phyloP scores from a whole-genome alignment of 2,113 vertebrate genomes.

The Herpailurus yagouaroundi region DNA sequence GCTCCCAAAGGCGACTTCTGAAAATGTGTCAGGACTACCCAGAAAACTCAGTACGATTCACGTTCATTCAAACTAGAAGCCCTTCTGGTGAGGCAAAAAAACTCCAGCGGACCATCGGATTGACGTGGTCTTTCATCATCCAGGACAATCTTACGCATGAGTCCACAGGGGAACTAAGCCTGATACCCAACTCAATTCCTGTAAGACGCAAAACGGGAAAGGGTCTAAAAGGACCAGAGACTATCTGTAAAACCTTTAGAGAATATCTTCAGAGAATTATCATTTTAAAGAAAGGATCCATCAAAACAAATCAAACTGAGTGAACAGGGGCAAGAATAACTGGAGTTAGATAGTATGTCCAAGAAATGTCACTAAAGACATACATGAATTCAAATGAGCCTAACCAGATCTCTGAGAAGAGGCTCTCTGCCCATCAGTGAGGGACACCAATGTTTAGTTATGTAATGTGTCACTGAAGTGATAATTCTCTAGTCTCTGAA shows the following conservation, averaged over 20 bases:
- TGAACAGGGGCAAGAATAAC: background rate
- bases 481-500: background rate
- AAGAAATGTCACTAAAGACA: background rate
- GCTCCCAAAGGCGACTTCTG: background rate
- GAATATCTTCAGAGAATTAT: background rate
- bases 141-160: background rate
- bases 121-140: background rate
- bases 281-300: background rate
- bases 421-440: background rate
- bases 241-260: background rate
- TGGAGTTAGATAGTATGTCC: background rate
- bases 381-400: background rate
- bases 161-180: background rate
- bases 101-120: background rate
- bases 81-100: background rate
- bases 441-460: background rate
- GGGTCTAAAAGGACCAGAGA: background rate
- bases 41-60: background rate
- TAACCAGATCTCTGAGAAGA: background rate
- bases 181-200: background rate
- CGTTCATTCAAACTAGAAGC: background rate
- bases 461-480: background rate
- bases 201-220: background rate
- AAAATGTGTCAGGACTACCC: background rate
- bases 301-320: conserved; percentile 20